A percentile compares a stretch with the other conserved stretches of the same genome.
These are phyloP conservation scores for Bilobella aurantiaca DNA, from an alignment of 1,140 invertebrate genomes.

Conservation along the genomic window DNA sequence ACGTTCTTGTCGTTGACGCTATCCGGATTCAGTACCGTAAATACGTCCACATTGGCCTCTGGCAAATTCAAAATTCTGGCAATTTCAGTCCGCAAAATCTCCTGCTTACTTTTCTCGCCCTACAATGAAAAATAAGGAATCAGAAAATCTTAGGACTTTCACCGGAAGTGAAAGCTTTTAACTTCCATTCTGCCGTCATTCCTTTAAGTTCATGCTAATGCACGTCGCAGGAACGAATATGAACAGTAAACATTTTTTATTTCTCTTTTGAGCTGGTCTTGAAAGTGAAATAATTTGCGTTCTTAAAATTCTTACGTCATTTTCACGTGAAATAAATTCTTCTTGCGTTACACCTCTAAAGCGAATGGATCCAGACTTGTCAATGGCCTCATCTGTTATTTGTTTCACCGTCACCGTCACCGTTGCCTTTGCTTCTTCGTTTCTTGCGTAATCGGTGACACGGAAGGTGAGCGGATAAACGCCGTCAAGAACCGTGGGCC, in stretches of 20 bases:
- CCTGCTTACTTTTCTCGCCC: constrained; percentile 56
- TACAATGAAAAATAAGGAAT: too few relatives aligned
- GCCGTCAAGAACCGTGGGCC: constrained; percentile 54
- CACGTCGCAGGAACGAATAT: too few relatives aligned
- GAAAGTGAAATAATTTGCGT: too few relatives aligned
- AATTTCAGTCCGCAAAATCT: constrained; percentile 55
- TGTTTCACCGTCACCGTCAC: constrained; percentile 74
- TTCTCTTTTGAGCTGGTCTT: too few relatives aligned
- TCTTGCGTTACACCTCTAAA: constrained; percentile 69
- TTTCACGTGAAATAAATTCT: too few relatives aligned
- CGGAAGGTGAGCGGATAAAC: constrained; percentile 58
- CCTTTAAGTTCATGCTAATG: too few relatives aligned
- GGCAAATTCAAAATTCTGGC: constrained; percentile 63
- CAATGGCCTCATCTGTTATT: constrained; percentile 78
- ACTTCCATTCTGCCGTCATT: too few relatives aligned
- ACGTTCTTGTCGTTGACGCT: constrained; percentile 48
- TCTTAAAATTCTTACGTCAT: too few relatives aligned
- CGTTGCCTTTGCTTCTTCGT: constrained; percentile 54
- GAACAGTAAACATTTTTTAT: too few relatives aligned
- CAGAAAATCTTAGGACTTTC: too few relatives aligned
- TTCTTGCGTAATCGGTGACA: constrained; percentile 43
- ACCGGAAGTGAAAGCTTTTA: too few relatives aligned
- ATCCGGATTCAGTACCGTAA: constrained; percentile 67
- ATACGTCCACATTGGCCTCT: constrained; percentile 76
- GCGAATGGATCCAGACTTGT: constrained; percentile 77